phyloP scores from a whole-genome alignment of 2,888 invertebrate genomes.

The Apocheima hispidaria region DNA sequence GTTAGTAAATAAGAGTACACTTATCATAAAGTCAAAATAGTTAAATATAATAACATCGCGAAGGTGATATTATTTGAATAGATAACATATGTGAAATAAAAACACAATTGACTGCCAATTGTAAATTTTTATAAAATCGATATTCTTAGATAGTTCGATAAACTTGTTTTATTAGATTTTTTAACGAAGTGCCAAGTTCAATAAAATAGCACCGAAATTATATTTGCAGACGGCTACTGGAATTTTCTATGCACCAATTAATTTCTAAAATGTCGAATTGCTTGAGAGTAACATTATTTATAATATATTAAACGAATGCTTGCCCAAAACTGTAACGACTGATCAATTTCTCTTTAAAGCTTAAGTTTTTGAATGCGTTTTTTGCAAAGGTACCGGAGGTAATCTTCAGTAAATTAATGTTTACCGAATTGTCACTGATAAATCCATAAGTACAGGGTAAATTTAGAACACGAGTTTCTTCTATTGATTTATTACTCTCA shows the following conservation, averaged over 20 bases:
- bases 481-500: slow-evolving; percentile 78
- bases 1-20: slow-evolving; percentile 62
- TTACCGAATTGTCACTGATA: slow-evolving; percentile 76
- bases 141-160: slow-evolving; percentile 82
- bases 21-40: slow-evolving; percentile 76
- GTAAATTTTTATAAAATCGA: slow-evolving; percentile 79
- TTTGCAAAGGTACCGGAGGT: slow-evolving; percentile 48
- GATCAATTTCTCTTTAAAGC: slow-evolving; percentile 63
- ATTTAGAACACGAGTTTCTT: slow-evolving; percentile 79
- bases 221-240: slow-evolving; percentile 56
- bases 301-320: slow-evolving; percentile 69
- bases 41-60: slow-evolving; percentile 64
- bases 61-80: slow-evolving; percentile 80
- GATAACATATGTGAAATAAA: slow-evolving; percentile 69
- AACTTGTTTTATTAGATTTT: slow-evolving; percentile 76
- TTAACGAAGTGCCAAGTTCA: slow-evolving; percentile 78
- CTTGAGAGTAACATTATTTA: slow-evolving; percentile 58
- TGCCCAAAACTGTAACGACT: slow-evolving; percentile 76
- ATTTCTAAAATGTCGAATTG: slow-evolving; percentile 49
- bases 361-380: slow-evolving; percentile 58
- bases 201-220: slow-evolving; percentile 52
- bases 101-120: slow-evolving; percentile 85
- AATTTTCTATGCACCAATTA: slow-evolving; percentile 57
- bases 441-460: slow-evolving; percentile 86
- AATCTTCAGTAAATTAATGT: slow-evolving; percentile 64